These are phyloP conservation scores for Erpobdella octoculata DNA, from an alignment of 2,888 invertebrate species.

Conservation along the genomic window DNA sequence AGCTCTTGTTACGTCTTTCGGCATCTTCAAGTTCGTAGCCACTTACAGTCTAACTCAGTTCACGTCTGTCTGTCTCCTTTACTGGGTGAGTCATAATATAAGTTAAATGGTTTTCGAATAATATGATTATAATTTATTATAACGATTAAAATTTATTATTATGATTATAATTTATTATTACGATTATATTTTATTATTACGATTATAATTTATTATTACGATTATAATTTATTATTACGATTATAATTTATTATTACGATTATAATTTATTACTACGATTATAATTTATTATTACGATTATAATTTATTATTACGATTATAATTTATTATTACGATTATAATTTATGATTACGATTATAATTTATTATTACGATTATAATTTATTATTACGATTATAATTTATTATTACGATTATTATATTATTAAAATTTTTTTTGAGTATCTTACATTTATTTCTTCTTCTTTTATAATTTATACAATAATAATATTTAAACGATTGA, in stretches of 20 bases:
- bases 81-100: slow-evolving; percentile 50
- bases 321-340: neutral
- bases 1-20: slow-evolving; percentile 79
- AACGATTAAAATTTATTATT: too few species aligned
- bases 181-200: too few species aligned
- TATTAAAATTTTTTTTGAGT: too few species aligned
- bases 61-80: slow-evolving; percentile 56
- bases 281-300: neutral
- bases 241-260: neutral
- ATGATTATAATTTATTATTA: too few species aligned
- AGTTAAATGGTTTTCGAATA: neutral
- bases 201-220: neutral
- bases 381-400: neutral
- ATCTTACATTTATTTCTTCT: too few species aligned
- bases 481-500: too few species aligned
- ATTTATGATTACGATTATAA: neutral
- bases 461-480: too few species aligned
- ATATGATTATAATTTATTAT: neutral
- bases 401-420: neutral
- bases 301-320: neutral
- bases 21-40: slow-evolving; percentile 84
- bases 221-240: neutral
- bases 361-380: neutral
- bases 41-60: slow-evolving; percentile 81
- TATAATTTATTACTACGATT: neutral